Percentiles rank a stretch among this genome's conserved stretches.
Evolutionary conservation across 2,888 invertebrate species (phyloP).

Genomic region (Smittia aterrima): DNA sequence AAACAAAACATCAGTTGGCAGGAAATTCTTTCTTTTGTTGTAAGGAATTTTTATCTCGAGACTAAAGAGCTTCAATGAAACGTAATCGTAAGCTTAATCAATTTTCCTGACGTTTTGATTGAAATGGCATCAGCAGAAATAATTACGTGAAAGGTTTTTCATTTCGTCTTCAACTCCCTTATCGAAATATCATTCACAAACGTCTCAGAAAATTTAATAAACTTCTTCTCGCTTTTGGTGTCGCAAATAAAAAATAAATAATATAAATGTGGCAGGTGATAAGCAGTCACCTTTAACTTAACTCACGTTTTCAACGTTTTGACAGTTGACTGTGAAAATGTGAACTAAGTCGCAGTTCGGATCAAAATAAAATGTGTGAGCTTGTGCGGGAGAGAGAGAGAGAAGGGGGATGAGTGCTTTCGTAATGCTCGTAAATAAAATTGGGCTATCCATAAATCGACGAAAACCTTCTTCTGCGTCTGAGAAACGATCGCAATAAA

Average conservation of each 20-base stretch:
- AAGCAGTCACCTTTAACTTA: conserved; percentile 7
- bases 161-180: not conserved
- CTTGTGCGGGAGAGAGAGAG: not conserved
- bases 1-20: not conserved
- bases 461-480: too few relatives aligned
- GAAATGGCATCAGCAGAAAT: too few relatives aligned
- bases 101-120: too few relatives aligned
- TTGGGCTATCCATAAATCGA: not conserved
- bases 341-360: too few relatives aligned
- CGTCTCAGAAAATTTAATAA: too few relatives aligned
- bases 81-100: not conserved
- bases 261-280: not conserved
- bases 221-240: too few relatives aligned
- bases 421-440: not conserved
- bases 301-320: not conserved
- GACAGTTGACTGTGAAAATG: not conserved
- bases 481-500: conserved; percentile 15
- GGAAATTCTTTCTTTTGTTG: not conserved
- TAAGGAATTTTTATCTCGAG: not conserved
- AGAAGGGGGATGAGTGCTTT: not conserved
- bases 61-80: not conserved
- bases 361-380: not conserved
- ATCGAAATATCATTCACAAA: not conserved
- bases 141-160: too few relatives aligned
- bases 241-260: not conserved